These are phyloP conservation scores for Auanema sp. DNA, from an alignment of 2,888 invertebrate genomes.

Conservation along the genomic window DNA sequence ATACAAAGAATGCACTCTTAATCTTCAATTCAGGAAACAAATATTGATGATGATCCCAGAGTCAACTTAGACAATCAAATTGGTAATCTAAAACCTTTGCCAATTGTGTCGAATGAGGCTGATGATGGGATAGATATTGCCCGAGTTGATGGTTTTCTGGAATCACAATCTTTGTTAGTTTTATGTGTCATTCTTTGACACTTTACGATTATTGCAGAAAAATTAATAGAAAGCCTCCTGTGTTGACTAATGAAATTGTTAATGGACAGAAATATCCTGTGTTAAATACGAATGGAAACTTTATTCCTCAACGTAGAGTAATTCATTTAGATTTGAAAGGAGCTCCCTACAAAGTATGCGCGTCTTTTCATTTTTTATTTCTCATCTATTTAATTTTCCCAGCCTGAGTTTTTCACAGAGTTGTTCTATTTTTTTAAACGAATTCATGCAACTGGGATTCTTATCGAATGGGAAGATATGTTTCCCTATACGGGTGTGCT, in stretches of 20 bases:
- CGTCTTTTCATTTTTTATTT: neutral
- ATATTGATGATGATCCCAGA: too few species aligned
- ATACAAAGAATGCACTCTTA: too few species aligned
- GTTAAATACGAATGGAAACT: constrained; percentile 45
- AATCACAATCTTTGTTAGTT: neutral
- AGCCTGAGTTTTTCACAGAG: constrained; percentile 67
- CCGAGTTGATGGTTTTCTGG: neutral
- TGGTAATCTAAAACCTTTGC: neutral
- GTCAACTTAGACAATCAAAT: too few species aligned
- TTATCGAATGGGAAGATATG: constrained; percentile 86
- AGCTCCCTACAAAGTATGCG: constrained; percentile 52
- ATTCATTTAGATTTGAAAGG: constrained; percentile 82
- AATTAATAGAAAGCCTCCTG: too few species aligned
- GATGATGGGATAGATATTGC: constrained; percentile 2
- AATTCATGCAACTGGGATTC: constrained; percentile 77
- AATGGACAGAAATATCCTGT: constrained; percentile 48
- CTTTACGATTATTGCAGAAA: neutral
- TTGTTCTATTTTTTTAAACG: constrained; percentile 73
- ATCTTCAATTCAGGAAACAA: too few species aligned
- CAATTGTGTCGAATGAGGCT: constrained; percentile 3
- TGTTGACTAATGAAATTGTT: constrained; percentile 8
- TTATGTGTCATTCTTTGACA: neutral
- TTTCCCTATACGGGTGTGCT: constrained; percentile 76
- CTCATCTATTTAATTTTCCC: constrained; percentile 4
- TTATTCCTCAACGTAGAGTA: constrained; percentile 68